Base-by-base conservation (phyloP, 2,888 invertebrate genomes). In the Pyrochroa serraticornis region DNA sequence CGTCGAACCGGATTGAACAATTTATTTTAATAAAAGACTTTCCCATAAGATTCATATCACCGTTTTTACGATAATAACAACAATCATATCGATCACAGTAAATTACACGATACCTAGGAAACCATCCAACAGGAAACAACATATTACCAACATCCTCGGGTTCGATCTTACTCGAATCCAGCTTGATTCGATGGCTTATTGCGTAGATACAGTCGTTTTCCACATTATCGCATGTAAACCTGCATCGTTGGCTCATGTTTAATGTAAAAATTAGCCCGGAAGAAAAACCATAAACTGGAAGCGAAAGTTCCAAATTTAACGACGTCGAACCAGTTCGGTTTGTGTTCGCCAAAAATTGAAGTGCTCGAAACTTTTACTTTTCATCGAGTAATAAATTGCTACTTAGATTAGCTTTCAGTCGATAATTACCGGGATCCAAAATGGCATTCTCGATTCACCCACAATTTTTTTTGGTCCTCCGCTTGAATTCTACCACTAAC, bases 11-110 rank as follows among this genome's bases (percentile, higher is more conserved):
- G 39, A 45, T 45, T 45, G 38, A 53, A 22, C 45, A 45, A 45
- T 34, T 45, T 41, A 52, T 58, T 58, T 50, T 56, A 42, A 42
- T 22, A 13, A 41, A 57, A 39, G 57, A 52, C 58, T 58, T 58
- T 58, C 58, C 53, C 58, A 58, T 58, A 58, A 58, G 58, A 58
- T 58, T 53, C 58, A 58, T 53, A 58, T 58, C 58, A 43, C 58
- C 13, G 52, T 58, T 58, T 53, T 58, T 53, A 53, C 49, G 48
- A 53, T 48, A 58, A 60, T 49, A 51, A 58, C 63, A 60, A 58
- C 53, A 62, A 63, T 66, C 58, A 49, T 64, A 66, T 66, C 56
- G 64, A 65, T 67, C 64, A 63, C 59, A 49, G 60, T 44, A 64
- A 64, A 64, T 66, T 66, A 62, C 49, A 53, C 55, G 39, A 60